Base-by-base conservation (phyloP, 2,888 invertebrate genomes). In the Tortricodes alternella region DNA sequence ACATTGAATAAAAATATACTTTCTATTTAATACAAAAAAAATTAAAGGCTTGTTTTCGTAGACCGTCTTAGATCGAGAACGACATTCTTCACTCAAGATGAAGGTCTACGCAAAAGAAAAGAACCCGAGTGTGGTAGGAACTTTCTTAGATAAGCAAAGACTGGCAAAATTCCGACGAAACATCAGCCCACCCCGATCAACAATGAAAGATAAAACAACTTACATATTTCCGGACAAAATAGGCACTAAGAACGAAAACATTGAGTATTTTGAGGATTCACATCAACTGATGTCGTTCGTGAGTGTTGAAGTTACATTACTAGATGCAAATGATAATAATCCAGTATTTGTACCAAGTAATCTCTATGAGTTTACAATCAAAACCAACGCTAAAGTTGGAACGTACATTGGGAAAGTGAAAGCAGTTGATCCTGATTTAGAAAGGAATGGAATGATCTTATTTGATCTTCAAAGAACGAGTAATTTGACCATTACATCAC, bases 271-370 rank as follows among this genome's bases (percentile, higher is more conserved):
- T 46, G 87, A 87, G 53, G 86, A 90, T 32, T 57, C 71, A 3
- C 73, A 78, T 37, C 87, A 89, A 61, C 67, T 89, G 0, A 87
- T 91, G 85, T 91, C 91, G 2, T 90, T 77, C 18, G 96, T 96
- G 0, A 93, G 93, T 34, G 95, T 97, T 0, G 96, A 96, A 84
- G 95, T 98, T 0, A 95, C 95, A 0, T 80, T 98, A 19, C 87
- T 96, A 0, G 98, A 98, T 75, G 96, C 97, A 11, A 98, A 98
- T 74, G 98, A 98, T 75, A 97, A 98, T 70, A 96, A 96, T 67
- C 98, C 98, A 0, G 93, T 94, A 19, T 98, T 97, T 72, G 92
- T 96, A 18, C 95, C 96, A 2, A 95, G 94, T 53, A 97, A 97
- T 78, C 88, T 97, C 3, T 97, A 97, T 68, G 95, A 96, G 71